Evolutionary conservation across 2,113 vertebrate genomes (phyloP).

Genomic region (Neopipo cinnamomea): DNA sequence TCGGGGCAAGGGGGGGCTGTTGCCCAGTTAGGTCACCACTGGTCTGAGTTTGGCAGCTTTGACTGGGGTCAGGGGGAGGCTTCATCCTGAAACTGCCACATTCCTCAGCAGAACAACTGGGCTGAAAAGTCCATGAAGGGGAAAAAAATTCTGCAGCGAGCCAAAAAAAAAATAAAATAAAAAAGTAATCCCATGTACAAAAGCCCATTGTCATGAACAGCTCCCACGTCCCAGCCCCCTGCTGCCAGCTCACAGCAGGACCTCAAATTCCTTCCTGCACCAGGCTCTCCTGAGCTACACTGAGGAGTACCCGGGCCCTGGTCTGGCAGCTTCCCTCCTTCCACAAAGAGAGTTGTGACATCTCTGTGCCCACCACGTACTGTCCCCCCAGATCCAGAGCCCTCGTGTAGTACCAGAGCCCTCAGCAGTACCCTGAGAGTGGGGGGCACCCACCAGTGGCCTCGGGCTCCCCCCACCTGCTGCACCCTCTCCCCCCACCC

Average conservation of each 20-base stretch:
- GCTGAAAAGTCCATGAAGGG: background rate
- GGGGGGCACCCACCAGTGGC: background rate
- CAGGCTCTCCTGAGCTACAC: fast-evolving
- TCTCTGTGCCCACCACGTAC: fast-evolving
- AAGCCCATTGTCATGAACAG: background rate
- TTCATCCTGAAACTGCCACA: background rate
- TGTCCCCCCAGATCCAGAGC: background rate
- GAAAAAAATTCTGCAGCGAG: background rate
- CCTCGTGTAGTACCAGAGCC: background rate
- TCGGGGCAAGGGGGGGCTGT: background rate
- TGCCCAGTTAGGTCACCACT: background rate
- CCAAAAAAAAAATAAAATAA: background rate
- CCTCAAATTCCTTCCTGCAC: fast-evolving
- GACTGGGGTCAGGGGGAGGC: background rate
- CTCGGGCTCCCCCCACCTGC: background rate
- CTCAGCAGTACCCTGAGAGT: background rate
- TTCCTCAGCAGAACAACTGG: background rate
- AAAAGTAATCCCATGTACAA: background rate
- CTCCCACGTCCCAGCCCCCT: background rate
- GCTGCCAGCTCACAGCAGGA: background rate
- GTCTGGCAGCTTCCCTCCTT: background rate
- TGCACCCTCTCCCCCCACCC: background rate
- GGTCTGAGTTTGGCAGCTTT: background rate
- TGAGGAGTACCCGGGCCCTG: background rate
- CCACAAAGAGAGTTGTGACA: background rate